phyloP scores from a whole-genome alignment of 2,888 invertebrate species.

The Drosophila nr. fundita region DNA sequence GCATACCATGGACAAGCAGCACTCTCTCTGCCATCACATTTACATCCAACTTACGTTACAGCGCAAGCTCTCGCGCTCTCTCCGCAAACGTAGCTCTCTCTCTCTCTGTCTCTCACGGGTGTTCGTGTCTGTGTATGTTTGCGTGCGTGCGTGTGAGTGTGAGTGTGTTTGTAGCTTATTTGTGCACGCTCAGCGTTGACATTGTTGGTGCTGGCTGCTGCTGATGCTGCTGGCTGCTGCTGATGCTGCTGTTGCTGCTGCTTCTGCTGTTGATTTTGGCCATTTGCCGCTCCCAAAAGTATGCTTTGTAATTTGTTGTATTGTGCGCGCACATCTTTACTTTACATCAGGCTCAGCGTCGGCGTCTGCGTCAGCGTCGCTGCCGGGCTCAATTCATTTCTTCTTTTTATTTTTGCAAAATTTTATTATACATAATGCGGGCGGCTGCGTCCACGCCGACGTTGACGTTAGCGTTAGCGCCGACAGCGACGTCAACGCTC shows the following conservation, averaged over 20 bases:
- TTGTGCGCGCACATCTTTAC: constrained; percentile 77
- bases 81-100: constrained; percentile 5
- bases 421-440: constrained; percentile 77
- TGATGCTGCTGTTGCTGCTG: constrained; percentile 33
- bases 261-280: constrained; percentile 70
- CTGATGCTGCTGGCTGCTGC: constrained; percentile 27
- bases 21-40: constrained; percentile 29
- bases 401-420: constrained; percentile 59
- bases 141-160: constrained; percentile 6
- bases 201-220: constrained; percentile 57
- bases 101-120: background rate
- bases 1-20: constrained; percentile 3
- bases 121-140: constrained; percentile 6
- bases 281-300: constrained; percentile 79
- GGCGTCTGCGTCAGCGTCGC: constrained; percentile 37
- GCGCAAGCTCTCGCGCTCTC: constrained; percentile 43
- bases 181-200: constrained; percentile 66
- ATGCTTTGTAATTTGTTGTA: constrained; percentile 76
- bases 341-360: constrained; percentile 45
- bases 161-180: constrained; percentile 50
- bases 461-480: constrained; percentile 16
- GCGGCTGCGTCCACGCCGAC: constrained; percentile 39
- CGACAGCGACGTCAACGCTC: constrained; percentile 58
- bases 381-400: constrained; percentile 52
- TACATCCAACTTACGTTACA: constrained; percentile 42